Evolutionary conservation across 30 jellyfish, hydroid and myxozoan genomes (phyloP).

Genomic region (Hydractinia symbiolongicarpus): DNA sequence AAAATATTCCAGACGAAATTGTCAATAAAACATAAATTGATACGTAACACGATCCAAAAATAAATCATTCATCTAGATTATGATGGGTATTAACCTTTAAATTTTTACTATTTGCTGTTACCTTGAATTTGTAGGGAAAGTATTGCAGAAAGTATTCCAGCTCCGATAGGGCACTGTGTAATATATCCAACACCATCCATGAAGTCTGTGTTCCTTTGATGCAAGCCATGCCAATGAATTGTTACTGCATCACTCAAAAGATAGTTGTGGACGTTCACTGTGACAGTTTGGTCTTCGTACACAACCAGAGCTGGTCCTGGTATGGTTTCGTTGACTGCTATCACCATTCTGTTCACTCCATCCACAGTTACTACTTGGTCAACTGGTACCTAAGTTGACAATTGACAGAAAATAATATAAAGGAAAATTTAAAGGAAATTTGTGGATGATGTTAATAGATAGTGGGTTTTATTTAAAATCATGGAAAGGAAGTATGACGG

Average conservation of each 20-base stretch:
- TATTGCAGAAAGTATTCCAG: too few species aligned
- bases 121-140: slow-evolving; percentile 1
- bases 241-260: slow-evolving; percentile 72
- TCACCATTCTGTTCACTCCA: slow-evolving; percentile 45
- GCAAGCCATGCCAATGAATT: slow-evolving; percentile 90
- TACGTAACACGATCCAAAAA: too few species aligned
- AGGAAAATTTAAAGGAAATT: too few species aligned
- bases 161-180: slow-evolving; percentile 90
- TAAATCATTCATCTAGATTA: too few species aligned
- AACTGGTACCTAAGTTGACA: slow-evolving; percentile 17
- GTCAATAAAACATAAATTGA: too few species aligned
- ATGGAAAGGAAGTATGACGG: too few species aligned
- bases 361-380: slow-evolving; percentile 44
- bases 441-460: too few species aligned
- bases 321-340: slow-evolving; percentile 35
- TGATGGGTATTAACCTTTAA: too few species aligned
- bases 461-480: too few species aligned
- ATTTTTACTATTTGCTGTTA: background rate
- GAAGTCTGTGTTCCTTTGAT: slow-evolving; percentile 75
- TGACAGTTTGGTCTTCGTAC: slow-evolving; percentile 36
- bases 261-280: slow-evolving; percentile 45
- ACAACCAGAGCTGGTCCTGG: slow-evolving; percentile 59
- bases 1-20: too few species aligned
- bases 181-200: slow-evolving; percentile 96
- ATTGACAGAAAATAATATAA: too few species aligned